Evolutionary conservation across 2,113 vertebrate genomes (phyloP).

Genomic region (Carassius auratus): DNA sequence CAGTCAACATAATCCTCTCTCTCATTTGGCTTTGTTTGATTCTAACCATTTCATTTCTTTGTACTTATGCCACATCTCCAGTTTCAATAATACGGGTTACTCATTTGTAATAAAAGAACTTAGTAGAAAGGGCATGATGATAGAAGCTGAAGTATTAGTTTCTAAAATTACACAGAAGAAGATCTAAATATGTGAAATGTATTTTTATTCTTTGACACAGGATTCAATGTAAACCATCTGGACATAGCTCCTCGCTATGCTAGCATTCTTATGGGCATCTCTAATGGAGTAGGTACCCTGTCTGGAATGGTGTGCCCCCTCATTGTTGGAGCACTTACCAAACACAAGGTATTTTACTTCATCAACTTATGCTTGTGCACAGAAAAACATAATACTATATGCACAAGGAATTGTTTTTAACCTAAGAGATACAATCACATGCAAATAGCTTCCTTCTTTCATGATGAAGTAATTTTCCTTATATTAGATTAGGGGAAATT

Average conservation of each 20-base stretch:
- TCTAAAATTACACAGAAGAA: neutral
- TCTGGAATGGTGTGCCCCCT: slow-evolving; percentile 97
- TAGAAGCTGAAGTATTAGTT: neutral
- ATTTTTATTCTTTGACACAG: slow-evolving; percentile 65
- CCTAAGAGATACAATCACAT: neutral
- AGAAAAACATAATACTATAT: neutral
- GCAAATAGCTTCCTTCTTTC: neutral
- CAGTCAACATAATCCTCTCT: neutral
- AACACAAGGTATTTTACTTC: slow-evolving; percentile 84
- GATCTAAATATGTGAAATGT: neutral
- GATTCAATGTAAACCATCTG: slow-evolving; percentile 97
- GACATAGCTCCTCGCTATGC: slow-evolving; percentile 97
- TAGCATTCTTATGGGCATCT: slow-evolving; percentile 98
- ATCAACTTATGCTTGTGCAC: neutral
- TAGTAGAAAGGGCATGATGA: neutral
- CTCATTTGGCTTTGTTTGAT: neutral
- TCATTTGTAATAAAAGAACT: neutral
- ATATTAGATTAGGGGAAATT: neutral
- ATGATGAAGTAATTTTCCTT: neutral
- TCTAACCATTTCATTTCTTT: neutral
- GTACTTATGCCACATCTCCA: neutral
- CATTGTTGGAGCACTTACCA: slow-evolving; percentile 95
- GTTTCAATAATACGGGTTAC: neutral
- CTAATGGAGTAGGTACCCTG: slow-evolving; percentile 93
- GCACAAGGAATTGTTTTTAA: neutral